phyloP scores from a whole-genome alignment of 2,888 invertebrate species.

The Bellardia pandia region DNA sequence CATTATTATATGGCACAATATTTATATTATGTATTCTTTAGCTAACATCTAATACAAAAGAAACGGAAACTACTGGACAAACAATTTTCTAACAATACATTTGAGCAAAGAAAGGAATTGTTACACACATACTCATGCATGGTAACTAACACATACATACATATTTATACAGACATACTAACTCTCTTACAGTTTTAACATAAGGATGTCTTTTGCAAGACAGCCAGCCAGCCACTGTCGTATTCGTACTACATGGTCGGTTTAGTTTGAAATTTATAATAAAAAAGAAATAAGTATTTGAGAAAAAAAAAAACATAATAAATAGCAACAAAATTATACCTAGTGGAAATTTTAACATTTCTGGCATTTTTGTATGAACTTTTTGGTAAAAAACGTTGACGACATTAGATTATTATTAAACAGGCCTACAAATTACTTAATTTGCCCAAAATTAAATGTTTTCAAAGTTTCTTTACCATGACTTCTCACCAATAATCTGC shows the following conservation, averaged over 20 bases:
- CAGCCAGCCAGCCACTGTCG: slow-evolving; percentile 23
- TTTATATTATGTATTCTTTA: slow-evolving; percentile 38
- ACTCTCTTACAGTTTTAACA: slow-evolving; percentile 29
- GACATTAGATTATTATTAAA: no score
- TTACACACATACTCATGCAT: slow-evolving; percentile 1
- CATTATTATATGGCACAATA: slow-evolving; percentile 39
- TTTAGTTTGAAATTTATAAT: slow-evolving; percentile 35
- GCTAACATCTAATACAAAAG: slow-evolving; percentile 43
- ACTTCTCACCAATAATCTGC: no score
- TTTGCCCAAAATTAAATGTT: no score
- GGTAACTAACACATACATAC: neutral
- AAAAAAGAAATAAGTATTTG: slow-evolving; percentile 8
- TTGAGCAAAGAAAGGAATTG: slow-evolving; percentile 43
- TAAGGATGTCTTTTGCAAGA: slow-evolving; percentile 51
- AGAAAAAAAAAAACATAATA: neutral
- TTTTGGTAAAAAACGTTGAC: no score
- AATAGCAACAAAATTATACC: neutral
- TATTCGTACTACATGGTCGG: slow-evolving; percentile 33
- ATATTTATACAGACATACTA: neutral
- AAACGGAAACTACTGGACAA: slow-evolving; percentile 71
- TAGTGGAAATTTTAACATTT: neutral
- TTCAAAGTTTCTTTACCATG: no score
- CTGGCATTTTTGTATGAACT: no score
- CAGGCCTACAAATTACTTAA: no score
- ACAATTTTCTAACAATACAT: slow-evolving; percentile 69